Evolutionary conservation across 2,797 vertebrate species (phyloP).

Genomic region (Hippopotamyrus pictus): DNA sequence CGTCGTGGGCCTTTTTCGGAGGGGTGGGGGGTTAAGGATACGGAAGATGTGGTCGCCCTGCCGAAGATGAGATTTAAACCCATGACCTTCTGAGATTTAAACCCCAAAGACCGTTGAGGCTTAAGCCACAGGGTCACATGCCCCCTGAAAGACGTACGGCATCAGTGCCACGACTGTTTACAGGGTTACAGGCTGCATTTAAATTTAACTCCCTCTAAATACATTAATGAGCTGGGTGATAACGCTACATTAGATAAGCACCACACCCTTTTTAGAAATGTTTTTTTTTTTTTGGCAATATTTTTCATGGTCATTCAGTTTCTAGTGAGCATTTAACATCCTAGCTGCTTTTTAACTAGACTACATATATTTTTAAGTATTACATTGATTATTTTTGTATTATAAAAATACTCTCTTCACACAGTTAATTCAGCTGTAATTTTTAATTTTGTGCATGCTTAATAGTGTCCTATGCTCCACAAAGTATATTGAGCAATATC

Average conservation of each 20-base stretch:
- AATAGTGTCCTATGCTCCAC: neutral
- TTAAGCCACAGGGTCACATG: neutral
- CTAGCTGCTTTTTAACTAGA: neutral
- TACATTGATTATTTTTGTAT: neutral
- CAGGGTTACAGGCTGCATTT: neutral
- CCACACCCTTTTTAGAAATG: neutral
- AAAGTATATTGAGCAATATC: neutral
- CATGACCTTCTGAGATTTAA: neutral
- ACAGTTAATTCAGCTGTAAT: neutral
- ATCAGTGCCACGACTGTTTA: neutral
- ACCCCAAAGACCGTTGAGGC: neutral
- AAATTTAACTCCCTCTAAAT: neutral
- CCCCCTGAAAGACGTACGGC: neutral
- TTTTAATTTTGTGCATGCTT: neutral
- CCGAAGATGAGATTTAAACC: neutral
- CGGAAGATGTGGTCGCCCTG: neutral
- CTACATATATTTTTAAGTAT: neutral
- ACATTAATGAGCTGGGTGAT: neutral
- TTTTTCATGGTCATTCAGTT: neutral
- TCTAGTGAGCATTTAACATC: neutral
- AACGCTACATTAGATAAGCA: neutral
- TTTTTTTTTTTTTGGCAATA: neutral
- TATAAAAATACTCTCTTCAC: neutral
- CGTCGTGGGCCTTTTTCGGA: neutral
- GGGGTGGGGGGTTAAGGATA: neutral